A percentile compares a stretch with the other conserved stretches of the same genome.
These are phyloP conservation scores for Phylloscopus whistleri DNA, from an alignment of 2,113 vertebrate species.

Conservation along the genomic window DNA sequence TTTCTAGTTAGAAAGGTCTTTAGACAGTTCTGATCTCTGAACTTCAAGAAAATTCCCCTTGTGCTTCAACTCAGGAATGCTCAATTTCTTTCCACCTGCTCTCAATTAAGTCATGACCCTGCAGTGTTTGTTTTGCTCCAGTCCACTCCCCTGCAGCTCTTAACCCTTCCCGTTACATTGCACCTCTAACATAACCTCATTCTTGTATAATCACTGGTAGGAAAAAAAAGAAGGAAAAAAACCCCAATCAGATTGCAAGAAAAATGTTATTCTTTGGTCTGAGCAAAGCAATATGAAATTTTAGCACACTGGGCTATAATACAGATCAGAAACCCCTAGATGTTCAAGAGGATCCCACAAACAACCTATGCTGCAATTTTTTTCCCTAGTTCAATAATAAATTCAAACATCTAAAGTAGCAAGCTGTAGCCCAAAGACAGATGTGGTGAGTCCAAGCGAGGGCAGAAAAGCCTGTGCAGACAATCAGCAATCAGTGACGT, in stretches of 20 bases:
- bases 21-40: background rate
- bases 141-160: background rate
- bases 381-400: background rate
- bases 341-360: background rate
- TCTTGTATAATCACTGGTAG: background rate
- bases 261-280: background rate
- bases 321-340: background rate
- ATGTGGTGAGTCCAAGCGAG: background rate
- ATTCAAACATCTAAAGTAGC: slow-evolving; percentile 12
- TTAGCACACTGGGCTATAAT: background rate
- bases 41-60: background rate
- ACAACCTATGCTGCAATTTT: background rate
- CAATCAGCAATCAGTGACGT: background rate
- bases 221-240: background rate
- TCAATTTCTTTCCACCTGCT: background rate
- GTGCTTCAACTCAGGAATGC: background rate
- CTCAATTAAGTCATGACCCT: background rate
- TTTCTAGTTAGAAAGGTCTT: background rate
- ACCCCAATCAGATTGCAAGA: background rate
- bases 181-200: background rate
- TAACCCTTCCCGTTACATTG: background rate
- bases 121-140: background rate
- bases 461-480: background rate
- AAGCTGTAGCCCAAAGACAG: slow-evolving; percentile 6
- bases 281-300: background rate